These are phyloP conservation scores for Thymelicus sylvestris DNA, from an alignment of 2,888 invertebrate genomes.

Conservation along the genomic window DNA sequence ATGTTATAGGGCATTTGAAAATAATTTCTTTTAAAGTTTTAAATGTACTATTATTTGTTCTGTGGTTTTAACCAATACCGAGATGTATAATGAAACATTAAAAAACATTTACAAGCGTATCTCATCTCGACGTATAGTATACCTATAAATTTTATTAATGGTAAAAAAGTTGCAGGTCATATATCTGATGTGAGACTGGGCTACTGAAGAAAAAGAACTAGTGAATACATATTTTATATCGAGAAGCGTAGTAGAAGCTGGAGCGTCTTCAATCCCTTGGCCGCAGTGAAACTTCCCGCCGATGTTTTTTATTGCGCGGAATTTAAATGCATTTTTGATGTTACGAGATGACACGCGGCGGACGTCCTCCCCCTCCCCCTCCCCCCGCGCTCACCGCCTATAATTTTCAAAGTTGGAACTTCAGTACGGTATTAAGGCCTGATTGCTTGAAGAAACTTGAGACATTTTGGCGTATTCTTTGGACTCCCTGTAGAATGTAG, in stretches of 20 bases:
- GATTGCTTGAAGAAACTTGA: conserved; percentile 85
- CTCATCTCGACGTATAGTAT: too few species aligned
- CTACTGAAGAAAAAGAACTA: conserved; percentile 45
- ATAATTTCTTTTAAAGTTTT: too few species aligned
- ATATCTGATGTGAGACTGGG: conserved; percentile 42
- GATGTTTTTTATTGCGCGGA: conserved; percentile 84
- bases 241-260: conserved; percentile 60
- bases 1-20: too few species aligned
- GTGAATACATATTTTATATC: conserved; percentile 67
- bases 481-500: conserved; percentile 78
- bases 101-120: too few species aligned
- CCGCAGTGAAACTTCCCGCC: conserved; percentile 79
- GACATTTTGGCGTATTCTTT: conserved; percentile 84
- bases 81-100: too few species aligned
- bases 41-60: too few species aligned
- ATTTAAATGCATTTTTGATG: conserved; percentile 86
- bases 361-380: conserved; percentile 70
- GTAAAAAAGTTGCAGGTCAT: conserved; percentile 6
- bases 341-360: conserved; percentile 85
- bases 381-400: conserved; percentile 71
- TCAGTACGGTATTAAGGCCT: conserved; percentile 84
- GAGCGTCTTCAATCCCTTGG: conserved; percentile 73
- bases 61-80: too few species aligned
- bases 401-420: conserved; percentile 84
- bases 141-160: too few species aligned